phyloP scores from a whole-genome alignment of 2,797 vertebrate species.

The Scleropages formosus region DNA sequence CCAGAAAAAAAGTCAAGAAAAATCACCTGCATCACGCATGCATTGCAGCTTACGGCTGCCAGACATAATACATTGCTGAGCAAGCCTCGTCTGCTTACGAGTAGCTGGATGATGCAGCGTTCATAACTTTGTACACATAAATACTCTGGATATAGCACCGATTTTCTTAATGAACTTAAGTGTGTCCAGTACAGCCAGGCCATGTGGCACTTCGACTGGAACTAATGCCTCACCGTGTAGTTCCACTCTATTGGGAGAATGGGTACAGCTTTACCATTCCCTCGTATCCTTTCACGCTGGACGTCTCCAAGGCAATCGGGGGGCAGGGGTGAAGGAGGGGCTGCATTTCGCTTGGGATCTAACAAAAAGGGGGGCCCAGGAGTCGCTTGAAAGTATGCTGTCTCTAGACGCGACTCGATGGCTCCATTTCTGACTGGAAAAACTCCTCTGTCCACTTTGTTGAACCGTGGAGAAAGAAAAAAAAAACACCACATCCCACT shows the following conservation, averaged over 20 bases:
- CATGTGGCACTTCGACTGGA: not conserved
- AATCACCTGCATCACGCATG: too few species aligned
- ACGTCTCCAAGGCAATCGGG: conserved; percentile 27
- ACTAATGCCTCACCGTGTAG: conserved; percentile 45
- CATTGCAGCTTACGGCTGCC: too few species aligned
- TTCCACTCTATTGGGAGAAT: conserved; percentile 45
- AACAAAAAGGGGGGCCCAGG: conserved; percentile 58
- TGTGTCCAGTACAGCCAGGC: not conserved
- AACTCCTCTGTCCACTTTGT: conserved; percentile 74
- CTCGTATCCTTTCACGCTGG: conserved; percentile 21
- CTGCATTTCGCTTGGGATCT: conserved; percentile 52
- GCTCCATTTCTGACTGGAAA: conserved; percentile 84
- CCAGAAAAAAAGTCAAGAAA: too few species aligned
- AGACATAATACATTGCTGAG: too few species aligned
- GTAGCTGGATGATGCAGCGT: too few species aligned
- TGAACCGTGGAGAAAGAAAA: conserved; percentile 79
- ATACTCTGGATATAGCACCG: too few species aligned
- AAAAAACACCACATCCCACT: conserved; percentile 75
- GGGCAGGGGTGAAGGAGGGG: conserved; percentile 20
- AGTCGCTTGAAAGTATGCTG: conserved; percentile 67
- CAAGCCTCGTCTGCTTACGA: too few species aligned
- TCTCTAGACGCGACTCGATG: conserved; percentile 74
- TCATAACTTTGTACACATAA: too few species aligned
- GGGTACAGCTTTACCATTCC: conserved; percentile 47
- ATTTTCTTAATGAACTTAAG: too few species aligned